phyloP scores from a whole-genome alignment of 1,140 invertebrate species.

The Triops longicaudatus region DNA sequence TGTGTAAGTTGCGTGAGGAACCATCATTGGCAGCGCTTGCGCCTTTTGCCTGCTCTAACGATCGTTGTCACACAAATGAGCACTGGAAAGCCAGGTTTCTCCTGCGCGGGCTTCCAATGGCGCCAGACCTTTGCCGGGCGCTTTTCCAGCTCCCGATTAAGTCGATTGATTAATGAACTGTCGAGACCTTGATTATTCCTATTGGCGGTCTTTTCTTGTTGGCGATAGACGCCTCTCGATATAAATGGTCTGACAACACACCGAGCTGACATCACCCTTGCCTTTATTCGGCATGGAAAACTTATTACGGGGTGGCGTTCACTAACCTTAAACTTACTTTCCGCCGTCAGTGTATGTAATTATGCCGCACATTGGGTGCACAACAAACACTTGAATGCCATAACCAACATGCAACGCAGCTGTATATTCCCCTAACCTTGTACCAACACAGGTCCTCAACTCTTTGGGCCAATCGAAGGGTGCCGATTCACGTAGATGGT shows the following conservation, averaged over 20 bases:
- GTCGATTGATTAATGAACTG: conserved; percentile 12
- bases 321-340: not conserved
- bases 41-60: not conserved
- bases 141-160: not conserved
- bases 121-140: not conserved
- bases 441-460: not conserved
- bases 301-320: not conserved
- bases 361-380: not conserved
- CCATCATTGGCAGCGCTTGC: conserved; percentile 5
- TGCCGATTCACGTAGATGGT: not conserved
- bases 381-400: conserved; percentile 5
- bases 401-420: not conserved
- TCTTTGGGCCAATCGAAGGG: not conserved
- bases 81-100: not conserved
- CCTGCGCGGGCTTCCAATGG: not conserved
- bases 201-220: conserved; percentile 8
- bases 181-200: conserved; percentile 15
- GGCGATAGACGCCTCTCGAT: not conserved
- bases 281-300: not conserved
- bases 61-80: conserved; percentile 3
- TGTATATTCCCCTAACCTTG: not conserved
- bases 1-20: not conserved
- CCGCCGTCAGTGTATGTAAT: not conserved
- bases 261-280: not conserved
- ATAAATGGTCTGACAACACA: conserved; percentile 7